Evolutionary conservation across 2,113 vertebrate species (phyloP).

Genomic region (Laterallus jamaicensis): DNA sequence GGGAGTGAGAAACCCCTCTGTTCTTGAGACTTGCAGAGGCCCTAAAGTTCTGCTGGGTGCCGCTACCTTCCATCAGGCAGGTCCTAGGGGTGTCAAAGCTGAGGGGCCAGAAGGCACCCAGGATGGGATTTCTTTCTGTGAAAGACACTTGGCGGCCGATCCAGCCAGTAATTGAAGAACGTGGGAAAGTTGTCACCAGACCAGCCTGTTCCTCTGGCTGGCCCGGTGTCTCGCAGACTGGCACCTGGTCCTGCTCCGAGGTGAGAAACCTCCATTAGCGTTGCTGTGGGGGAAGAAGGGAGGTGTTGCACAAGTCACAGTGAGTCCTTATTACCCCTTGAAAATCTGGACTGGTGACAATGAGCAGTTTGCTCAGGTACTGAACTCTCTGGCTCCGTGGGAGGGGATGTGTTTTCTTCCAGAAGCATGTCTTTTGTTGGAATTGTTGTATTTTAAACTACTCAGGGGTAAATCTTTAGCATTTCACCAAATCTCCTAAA

Average conservation of each 20-base stretch:
- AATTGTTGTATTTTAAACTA: background rate
- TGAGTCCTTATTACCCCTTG: background rate
- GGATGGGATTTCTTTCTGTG: slow-evolving; percentile 17
- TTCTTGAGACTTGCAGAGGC: background rate
- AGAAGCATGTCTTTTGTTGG: background rate
- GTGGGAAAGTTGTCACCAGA: slow-evolving; percentile 40
- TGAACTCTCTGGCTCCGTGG: background rate
- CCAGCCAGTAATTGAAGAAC: slow-evolving; percentile 6
- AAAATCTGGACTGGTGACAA: background rate
- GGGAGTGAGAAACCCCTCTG: background rate
- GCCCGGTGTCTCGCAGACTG: background rate
- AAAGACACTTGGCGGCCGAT: slow-evolving; percentile 9
- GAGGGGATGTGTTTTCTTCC: background rate
- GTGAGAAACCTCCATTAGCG: slow-evolving; percentile 25
- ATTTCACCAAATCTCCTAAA: background rate
- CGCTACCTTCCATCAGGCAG: background rate
- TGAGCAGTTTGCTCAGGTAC: background rate
- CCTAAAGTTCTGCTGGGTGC: background rate
- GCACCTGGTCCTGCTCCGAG: background rate
- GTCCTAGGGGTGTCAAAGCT: background rate
- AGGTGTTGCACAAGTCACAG: background rate
- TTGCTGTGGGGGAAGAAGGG: background rate
- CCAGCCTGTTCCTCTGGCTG: slow-evolving; percentile 44
- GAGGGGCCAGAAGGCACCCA: background rate
- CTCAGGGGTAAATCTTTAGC: background rate